Conservation (phyloP, 2,797 vertebrate species). For the Aeoliscus strigatus region DNA sequence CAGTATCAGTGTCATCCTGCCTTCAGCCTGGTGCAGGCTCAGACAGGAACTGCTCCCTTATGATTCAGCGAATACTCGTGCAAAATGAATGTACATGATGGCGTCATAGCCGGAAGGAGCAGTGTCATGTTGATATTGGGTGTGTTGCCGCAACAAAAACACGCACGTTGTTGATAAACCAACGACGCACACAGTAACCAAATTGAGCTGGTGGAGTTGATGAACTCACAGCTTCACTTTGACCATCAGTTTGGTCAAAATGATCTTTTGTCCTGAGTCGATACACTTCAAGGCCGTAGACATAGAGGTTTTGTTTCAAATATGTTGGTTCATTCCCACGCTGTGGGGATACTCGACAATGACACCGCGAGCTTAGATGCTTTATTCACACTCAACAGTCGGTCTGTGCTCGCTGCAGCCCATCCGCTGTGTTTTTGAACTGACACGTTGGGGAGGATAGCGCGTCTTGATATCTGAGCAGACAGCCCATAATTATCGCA, state of each 20-base stretch:
- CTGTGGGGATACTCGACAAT: constrained; percentile 46
- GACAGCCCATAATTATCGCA: constrained; percentile 73
- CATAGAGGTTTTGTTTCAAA: constrained; percentile 41
- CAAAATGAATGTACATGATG: not conserved
- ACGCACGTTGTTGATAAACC: constrained; percentile 24
- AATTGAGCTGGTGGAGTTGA: constrained; percentile 59
- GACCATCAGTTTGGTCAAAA: constrained; percentile 45
- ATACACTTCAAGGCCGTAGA: constrained; percentile 52
- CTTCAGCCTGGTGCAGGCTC: not conserved
- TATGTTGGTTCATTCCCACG: constrained; percentile 48
- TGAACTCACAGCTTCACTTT: constrained; percentile 49
- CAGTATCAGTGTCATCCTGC: not conserved
- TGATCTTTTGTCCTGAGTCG: constrained; percentile 51
- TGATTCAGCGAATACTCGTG: constrained; percentile 1
- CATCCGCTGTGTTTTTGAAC: constrained; percentile 58
- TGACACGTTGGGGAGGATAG: constrained; percentile 56
- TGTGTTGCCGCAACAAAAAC: constrained; percentile 20
- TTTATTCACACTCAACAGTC: constrained; percentile 40
- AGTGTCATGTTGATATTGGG: constrained; percentile 6
- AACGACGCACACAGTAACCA: constrained; percentile 27
- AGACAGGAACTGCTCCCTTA: not conserved
- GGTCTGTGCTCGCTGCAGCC: constrained; percentile 38
- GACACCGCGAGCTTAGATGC: constrained; percentile 37
- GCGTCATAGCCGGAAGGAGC: constrained; percentile 1
- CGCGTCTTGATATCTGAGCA: constrained; percentile 67